Evolutionary conservation across 2,797 vertebrate species (phyloP).

Genomic region (Acanthornis magna): DNA sequence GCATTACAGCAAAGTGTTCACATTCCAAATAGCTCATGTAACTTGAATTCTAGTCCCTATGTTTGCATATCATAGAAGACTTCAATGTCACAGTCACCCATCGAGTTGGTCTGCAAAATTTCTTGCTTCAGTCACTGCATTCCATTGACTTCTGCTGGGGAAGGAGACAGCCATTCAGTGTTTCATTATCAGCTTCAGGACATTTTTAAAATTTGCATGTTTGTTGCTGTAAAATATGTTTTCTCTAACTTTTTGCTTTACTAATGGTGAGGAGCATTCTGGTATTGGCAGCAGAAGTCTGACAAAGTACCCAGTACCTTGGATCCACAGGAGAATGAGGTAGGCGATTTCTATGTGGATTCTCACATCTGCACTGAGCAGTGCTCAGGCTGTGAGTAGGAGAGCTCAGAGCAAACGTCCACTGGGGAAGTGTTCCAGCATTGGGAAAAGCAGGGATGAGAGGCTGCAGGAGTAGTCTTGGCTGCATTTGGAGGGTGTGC

Average conservation of each 20-base stretch:
- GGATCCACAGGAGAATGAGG: fast-evolving
- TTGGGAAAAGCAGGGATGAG: neutral
- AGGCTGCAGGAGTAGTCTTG: neutral
- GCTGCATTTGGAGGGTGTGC: neutral
- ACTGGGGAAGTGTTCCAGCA: neutral
- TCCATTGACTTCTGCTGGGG: neutral
- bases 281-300: neutral
- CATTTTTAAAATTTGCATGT: neutral
- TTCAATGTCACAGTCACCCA: neutral
- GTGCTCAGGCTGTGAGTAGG: neutral
- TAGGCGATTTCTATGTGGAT: neutral
- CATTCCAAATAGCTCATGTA: neutral
- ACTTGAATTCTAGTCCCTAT: neutral
- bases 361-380: neutral
- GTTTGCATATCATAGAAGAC: neutral
- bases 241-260: neutral
- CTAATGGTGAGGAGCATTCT: neutral
- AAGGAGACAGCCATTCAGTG: neutral
- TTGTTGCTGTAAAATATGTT: neutral
- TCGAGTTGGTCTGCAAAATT: neutral
- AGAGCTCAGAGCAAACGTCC: neutral
- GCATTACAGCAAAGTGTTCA: neutral
- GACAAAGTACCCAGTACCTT: neutral
- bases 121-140: neutral
- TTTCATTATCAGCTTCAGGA: neutral